Base-by-base conservation (phyloP, 1,140 invertebrate species). In the Zaprionus lachaisei region DNA sequence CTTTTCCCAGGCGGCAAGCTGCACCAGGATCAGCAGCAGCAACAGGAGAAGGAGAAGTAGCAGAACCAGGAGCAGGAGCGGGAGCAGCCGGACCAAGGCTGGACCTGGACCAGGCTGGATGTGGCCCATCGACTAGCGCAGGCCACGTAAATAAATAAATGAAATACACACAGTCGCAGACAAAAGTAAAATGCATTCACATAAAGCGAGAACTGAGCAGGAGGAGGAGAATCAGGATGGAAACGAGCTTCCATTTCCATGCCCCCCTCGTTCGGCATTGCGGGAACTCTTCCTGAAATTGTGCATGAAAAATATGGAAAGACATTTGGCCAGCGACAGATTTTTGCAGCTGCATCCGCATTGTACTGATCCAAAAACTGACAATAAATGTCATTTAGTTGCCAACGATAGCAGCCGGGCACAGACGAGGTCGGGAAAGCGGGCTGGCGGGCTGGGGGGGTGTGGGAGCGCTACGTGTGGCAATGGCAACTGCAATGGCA, bases 331-430 rank as follows among this genome's bases (percentile, higher is more conserved):
- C 60, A 66, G 65, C 58, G 58, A 72, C 73, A 60, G 64, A 72
- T 51, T 63, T 64, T 54, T 60, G 60, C 63, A 54, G 61, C 76
- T 31, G 47, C 57, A 72, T 71, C 62, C 72, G 60, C 60, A 55
- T 28, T 37, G 41, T 65, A 20, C 55, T 41, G 60, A 70, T 76
- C 57, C 61, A 76, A 69, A 66, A 80, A 70, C 83, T 83, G 84
- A 87, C 83, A 89, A 87, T 87, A 87, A 87, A 87, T 87, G 83
- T 87, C 83, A 87, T 87, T 87, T 87, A 87, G 83, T 78, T 47
- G 66, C 62, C 72, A 69, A 37, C 58, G 41, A 62, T 62, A 55
- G 26, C 20, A 63, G 22, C 1, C 2, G 15, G 12, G 20, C 9
- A 47, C 20, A 51, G 37, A 4, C 5, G 28, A 1, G 6, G 34